phyloP scores from a whole-genome alignment of 2,888 invertebrate species.

The Protonemura montana region DNA sequence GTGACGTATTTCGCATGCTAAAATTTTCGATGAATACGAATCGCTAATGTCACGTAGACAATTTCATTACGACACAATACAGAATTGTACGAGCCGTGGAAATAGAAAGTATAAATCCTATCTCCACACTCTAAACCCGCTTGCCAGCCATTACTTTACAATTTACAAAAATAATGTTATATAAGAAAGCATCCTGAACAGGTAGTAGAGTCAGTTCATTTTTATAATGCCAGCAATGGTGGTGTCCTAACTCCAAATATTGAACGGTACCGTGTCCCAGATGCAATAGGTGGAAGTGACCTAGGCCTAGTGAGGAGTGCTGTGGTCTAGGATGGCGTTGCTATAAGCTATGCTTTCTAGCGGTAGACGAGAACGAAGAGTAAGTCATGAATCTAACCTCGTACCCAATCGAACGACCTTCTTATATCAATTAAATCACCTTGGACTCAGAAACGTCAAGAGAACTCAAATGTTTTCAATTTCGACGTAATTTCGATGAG shows the following conservation, averaged over 20 bases:
- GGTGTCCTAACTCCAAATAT: neutral
- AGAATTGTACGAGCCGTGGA: neutral
- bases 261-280: slow-evolving; percentile 35
- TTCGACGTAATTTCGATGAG: neutral
- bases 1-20: neutral
- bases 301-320: slow-evolving; percentile 34
- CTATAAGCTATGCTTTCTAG: neutral
- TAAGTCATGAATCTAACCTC: neutral
- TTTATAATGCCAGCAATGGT: neutral
- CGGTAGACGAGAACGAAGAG: neutral
- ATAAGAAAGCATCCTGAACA: neutral
- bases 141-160: neutral
- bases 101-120: slow-evolving; percentile 30
- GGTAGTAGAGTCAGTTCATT: neutral
- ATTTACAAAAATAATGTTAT: neutral
- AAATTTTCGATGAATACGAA: slow-evolving; percentile 9
- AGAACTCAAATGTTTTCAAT: neutral
- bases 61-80: neutral
- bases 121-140: neutral
- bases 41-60: neutral
- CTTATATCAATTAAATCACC: slow-evolving; percentile 30
- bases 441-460: neutral
- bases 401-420: slow-evolving; percentile 28
- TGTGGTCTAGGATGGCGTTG: neutral
- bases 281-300: slow-evolving; percentile 14